Evolutionary conservation across 2,113 vertebrate genomes (phyloP), one percentile per base, ranked within the genome.

Genomic region (Mus pahari): DNA sequence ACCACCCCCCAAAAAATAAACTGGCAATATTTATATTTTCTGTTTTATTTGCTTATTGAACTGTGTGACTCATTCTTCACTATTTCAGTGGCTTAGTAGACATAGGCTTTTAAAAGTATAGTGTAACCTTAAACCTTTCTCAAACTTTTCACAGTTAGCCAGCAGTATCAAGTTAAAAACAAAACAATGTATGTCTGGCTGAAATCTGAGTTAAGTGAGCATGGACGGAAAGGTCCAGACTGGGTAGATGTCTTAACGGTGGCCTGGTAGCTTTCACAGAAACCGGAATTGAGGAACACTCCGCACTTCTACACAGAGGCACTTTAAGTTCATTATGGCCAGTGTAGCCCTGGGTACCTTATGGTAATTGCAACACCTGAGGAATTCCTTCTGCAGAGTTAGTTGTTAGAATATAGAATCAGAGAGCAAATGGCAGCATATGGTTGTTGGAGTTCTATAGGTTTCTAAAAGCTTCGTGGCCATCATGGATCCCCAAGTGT

Each of bases 1-100:
- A 48, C 48, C 48, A 48, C 4, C 0, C 10, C 26, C 19, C 7
- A 13, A 83, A 64, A 22, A 39, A 82, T 10, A 83, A 64, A 22
- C 28, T 66, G 45, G 31, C 5, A 86, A 12, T 82, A 5, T 55
- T 91, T 78, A 16, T 42, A 55, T 89, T 89, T 96, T 73, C 48
- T 66, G 19, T 86, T 91, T 86, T 71, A 39, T 86, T 45, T 86
- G 2, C 39, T 86, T 39, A 5, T 31, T 91, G 39, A 78, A 77
- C 31, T 70, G 17, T 70, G 39, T 58, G 28, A 48, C 68, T 4
- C 20, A 42, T 14, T 42, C 1, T 88, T 79, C 92, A 60, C 22
- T 48, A 53, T 90, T 97, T 93, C 26, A 50, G 1, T 50, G 79
- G 33, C 77, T 88, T 86, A 62, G 89, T 79, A 92, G 39, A 94